Percentiles rank a stretch among this genome's conserved stretches.
phyloP scores from a whole-genome alignment of 2,113 vertebrate species.

The Carlito syrichta region DNA sequence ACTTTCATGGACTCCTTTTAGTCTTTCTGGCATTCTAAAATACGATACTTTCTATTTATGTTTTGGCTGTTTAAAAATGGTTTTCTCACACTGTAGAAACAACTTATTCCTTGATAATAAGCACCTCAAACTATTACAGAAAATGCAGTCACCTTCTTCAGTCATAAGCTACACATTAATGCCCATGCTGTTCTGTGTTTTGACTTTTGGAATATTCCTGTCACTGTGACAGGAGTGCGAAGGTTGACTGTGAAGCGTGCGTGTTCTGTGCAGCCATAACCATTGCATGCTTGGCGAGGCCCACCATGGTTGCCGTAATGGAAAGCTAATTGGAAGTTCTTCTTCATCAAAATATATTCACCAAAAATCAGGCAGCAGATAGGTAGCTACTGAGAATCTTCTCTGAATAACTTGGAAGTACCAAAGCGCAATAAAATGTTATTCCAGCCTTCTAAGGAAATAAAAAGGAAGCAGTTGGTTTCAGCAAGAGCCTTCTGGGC shows the following conservation, averaged over 20 bases:
- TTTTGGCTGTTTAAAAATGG: not conserved
- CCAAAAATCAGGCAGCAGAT: not conserved
- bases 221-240: no score
- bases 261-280: not conserved
- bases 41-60: not conserved
- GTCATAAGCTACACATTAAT: accelerated
- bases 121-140: not conserved
- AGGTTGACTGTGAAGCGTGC: not conserved
- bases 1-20: not conserved
- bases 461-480: not conserved
- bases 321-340: no score
- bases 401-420: not conserved
- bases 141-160: accelerated
- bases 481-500: not conserved
- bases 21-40: not conserved
- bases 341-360: not conserved
- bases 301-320: accelerated
- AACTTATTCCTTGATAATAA: not conserved
- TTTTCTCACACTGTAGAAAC: not conserved
- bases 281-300: not conserved
- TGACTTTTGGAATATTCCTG: no score
- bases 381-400: not conserved
- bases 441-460: not conserved
- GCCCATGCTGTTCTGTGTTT: not conserved
- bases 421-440: not conserved